phyloP scores from a whole-genome alignment of 64 coral and sea anemone species.

The Actinia tenebrosa region DNA sequence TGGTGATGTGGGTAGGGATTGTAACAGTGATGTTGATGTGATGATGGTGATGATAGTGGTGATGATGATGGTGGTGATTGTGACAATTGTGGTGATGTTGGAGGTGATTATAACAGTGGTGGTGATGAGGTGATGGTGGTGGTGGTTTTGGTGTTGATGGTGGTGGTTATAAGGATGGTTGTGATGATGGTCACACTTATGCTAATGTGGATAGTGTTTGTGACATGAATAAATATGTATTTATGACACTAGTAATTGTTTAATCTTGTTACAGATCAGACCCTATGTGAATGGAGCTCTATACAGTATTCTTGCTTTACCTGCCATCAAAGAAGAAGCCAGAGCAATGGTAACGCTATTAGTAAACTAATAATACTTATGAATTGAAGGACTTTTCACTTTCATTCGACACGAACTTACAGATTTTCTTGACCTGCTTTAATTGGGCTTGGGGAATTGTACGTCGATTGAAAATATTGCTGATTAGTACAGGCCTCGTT shows the following conservation, averaged over 20 bases:
- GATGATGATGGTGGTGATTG: background rate
- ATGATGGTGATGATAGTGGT: background rate
- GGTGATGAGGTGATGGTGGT: too few species aligned
- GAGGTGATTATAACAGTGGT: background rate
- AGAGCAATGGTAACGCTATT: conserved; percentile 60
- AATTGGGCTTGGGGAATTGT: too few species aligned
- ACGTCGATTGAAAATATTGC: too few species aligned
- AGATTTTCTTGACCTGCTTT: too few species aligned
- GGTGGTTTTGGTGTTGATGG: too few species aligned
- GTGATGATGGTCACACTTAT: background rate
- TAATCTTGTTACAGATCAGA: conserved; percentile 48
- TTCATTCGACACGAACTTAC: too few species aligned
- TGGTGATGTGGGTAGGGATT: background rate
- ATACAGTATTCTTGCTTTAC: conserved; percentile 88
- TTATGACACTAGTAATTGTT: too few species aligned
- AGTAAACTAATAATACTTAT: background rate
- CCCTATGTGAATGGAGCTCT: conserved; percentile 89
- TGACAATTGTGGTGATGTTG: too few species aligned
- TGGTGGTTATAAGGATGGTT: background rate
- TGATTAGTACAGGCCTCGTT: too few species aligned
- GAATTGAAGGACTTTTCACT: background rate
- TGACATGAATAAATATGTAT: too few species aligned
- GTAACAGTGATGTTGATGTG: background rate
- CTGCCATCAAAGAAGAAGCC: conserved; percentile 86
- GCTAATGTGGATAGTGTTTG: background rate